A percentile compares a stretch with the other conserved stretches of the same genome.
Evolutionary conservation across 2,888 invertebrate species (phyloP).

Genomic region (Ormia ochracea): DNA sequence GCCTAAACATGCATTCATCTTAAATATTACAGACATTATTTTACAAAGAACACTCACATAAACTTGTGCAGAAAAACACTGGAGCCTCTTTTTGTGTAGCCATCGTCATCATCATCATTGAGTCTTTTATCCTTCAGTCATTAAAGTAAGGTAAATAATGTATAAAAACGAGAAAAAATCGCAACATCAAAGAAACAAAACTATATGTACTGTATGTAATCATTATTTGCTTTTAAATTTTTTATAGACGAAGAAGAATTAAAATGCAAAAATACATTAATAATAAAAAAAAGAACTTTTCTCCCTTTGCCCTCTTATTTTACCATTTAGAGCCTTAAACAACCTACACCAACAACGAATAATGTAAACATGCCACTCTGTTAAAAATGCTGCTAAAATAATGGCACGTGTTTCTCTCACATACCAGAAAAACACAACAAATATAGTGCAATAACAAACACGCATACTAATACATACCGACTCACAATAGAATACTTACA

Average conservation of each 20-base stretch:
- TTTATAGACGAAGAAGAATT: conserved; percentile 30
- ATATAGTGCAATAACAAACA: conserved; percentile 11
- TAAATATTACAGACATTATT: conserved; percentile 51
- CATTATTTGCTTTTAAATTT: conserved; percentile 71
- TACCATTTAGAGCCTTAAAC: conserved; percentile 23
- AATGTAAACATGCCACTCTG: conserved; percentile 59
- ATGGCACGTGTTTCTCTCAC: conserved; percentile 62
- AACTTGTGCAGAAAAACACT: conserved; percentile 27
- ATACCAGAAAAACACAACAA: conserved; percentile 35
- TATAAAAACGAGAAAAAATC: conserved; percentile 22
- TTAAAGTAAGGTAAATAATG: conserved; percentile 60
- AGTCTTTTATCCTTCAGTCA: conserved; percentile 56
- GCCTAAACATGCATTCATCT: conserved; percentile 28
- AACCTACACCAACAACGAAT: conserved; percentile 66
- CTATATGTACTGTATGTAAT: conserved; percentile 59
- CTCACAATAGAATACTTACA: neutral
- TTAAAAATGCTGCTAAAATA: conserved; percentile 58
- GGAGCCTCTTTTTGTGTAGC: conserved; percentile 26
- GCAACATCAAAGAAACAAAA: conserved; percentile 49
- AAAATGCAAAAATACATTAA: conserved; percentile 23
- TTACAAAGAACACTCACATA: conserved; percentile 31
- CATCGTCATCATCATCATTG: conserved; percentile 32
- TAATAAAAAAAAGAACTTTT: conserved; percentile 15
- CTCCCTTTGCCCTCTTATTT: neutral
- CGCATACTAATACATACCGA: neutral